These are phyloP conservation scores for Tupiocoris notatus DNA, from an alignment of 2,888 invertebrate genomes.

Conservation along the genomic window DNA sequence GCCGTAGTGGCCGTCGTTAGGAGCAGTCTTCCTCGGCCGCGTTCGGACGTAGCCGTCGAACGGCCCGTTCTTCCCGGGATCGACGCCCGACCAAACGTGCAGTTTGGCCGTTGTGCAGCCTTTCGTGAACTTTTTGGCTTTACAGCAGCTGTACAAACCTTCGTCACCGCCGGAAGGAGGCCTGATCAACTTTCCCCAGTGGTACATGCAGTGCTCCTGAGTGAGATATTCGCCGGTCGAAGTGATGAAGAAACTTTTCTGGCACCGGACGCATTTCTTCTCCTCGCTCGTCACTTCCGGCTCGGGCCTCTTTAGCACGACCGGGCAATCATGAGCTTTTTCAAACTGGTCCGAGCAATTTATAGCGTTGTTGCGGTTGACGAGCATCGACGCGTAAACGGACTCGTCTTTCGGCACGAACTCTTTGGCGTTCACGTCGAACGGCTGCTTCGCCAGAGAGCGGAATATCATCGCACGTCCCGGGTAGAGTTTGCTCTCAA, in stretches of 20 bases:
- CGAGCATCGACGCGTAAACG: conserved; percentile 41
- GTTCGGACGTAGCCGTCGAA: conserved; percentile 67
- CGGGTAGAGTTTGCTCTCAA: conserved; percentile 63
- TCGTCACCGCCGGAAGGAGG: conserved; percentile 53
- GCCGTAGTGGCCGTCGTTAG: conserved; percentile 57
- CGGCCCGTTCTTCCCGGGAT: conserved; percentile 71
- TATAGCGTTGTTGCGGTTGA: conserved; percentile 21
- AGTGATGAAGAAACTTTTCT: conserved; percentile 68
- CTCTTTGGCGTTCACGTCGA: conserved; percentile 68
- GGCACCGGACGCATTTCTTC: conserved; percentile 68
- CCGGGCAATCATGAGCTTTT: conserved; percentile 3
- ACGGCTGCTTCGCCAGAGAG: conserved; percentile 41
- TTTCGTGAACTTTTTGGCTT: conserved; percentile 56
- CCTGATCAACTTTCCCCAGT: conserved; percentile 78
- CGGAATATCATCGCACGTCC: conserved; percentile 66
- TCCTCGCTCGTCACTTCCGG: conserved; percentile 43
- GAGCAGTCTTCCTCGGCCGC: conserved; percentile 54
- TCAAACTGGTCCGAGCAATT: conserved; percentile 34
- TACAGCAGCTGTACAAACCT: conserved; percentile 65
- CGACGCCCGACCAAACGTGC: conserved; percentile 77
- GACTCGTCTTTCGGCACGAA: conserved; percentile 59
- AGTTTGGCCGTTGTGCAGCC: conserved; percentile 67
- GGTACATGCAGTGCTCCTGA: conserved; percentile 77
- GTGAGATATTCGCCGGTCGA: conserved; percentile 69
- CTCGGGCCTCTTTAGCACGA: conserved; percentile 24